Evolutionary conservation across 1,140 invertebrate genomes (phyloP), one percentile per base, ranked within the genome.

Genomic region (Aphelenchoides besseyi): DNA sequence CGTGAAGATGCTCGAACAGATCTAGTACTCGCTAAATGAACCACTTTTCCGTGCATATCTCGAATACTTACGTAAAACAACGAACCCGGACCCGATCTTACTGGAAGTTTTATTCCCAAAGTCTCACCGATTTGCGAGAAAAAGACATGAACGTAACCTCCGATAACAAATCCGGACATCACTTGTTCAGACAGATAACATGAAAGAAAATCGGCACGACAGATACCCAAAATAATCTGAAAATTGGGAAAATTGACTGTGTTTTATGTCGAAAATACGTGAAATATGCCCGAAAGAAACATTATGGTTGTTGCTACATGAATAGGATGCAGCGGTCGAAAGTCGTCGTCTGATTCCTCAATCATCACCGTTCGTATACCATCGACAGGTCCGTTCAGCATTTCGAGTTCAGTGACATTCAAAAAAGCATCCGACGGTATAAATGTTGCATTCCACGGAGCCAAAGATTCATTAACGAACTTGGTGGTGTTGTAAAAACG

Each of bases 181-280:
- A 82, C 81, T 69, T 82, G 81, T 36, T 82, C 81, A 5, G 82
- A 82, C 52, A 82, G 77, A 66, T 82, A 83, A 55, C 79, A 84
- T 3, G 82, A 76, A 16, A 84, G 61, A 62, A 82, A 82, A 61
- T 82, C 82, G 2, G 76, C 36, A 2, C 74, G 79, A 41, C 78
- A 76, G n/a, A 82, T 68, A n/a, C 79, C 80, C 74, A 82, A 75
- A 18, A 82, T 33, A 23, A 81, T 76, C 80, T 80, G 41, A 55
- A 74, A 36, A 57, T 23, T 28, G 33, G 9, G 1, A n/a, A 12
- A 9, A 18, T 32, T 28, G 26, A 30, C 35, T 33, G 1, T 48
- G 71, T 18, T 23, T 9, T 32, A 53, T 16, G 23, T 2, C 18
- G 16, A 53, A 29, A 26, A 32, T 23, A 82, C 78, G 41, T 82